Base-by-base conservation (phyloP, 2,797 vertebrate species). In the Fundulus diaphanus region DNA sequence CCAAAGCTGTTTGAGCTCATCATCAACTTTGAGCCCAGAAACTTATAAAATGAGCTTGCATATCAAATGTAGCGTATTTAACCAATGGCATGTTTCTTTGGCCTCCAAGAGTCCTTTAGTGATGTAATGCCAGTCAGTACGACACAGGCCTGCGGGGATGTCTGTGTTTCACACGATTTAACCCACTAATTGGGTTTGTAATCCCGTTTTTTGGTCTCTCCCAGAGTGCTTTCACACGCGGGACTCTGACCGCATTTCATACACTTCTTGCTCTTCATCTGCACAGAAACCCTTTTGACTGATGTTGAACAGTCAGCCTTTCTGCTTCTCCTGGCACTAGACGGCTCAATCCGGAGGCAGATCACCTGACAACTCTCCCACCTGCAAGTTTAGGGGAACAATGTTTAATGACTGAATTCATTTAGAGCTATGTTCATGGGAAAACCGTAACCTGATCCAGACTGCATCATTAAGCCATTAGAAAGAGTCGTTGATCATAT, bases 151-250 rank as follows among this genome's bases (percentile, higher is more conserved):
- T 40, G 46, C 24, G 65, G 54, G 16, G 18, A 5, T 31, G 46
- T 27, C 16, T 87, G 86, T 87, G 85, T 86, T 87, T 85, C 72
- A 77, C 77, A 73, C n/a, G 0, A 76, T 83, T 90, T 77, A 88
- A 46, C 65, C 59, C 74, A 52, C 77, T 88, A 88, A 92, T 85
- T 82, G 77, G 68, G 72, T 80, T 85, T 87, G 88, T 90, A 90
- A 93, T 90, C 89, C 84, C 24, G 72, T 84, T 85, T 79, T 67
- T 83, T 71, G 72, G 61, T 46, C 73, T 48, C 69, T 76, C 77
- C 56, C 85, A 33, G 56, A 80, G 42, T 7, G 63, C 73, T 20
- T 20, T 48, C 76, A 82, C 86, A 74, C 61, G 49, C 6, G 29
- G 72, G 61, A 78, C 61, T 77, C 72, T 69, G 72, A 59, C 7